phyloP scores from a whole-genome alignment of 2,888 invertebrate genomes.

The Erebia epiphron region DNA sequence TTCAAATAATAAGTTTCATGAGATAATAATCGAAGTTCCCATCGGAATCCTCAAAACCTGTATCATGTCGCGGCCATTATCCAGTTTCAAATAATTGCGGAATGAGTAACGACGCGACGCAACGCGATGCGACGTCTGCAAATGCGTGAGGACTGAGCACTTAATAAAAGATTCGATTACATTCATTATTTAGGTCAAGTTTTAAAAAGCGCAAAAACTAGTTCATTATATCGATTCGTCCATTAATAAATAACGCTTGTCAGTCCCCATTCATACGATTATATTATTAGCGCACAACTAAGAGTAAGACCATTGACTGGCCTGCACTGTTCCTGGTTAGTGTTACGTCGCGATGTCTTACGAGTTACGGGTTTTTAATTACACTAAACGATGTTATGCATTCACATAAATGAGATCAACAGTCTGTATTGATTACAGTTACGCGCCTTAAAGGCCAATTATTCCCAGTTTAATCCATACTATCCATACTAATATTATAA shows the following conservation, averaged over 20 bases:
- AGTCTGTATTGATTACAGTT: background rate
- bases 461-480: background rate
- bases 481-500: too few species aligned
- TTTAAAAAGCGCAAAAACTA: background rate
- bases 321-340: background rate
- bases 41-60: too few species aligned
- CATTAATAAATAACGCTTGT: background rate
- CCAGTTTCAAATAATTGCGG: too few species aligned
- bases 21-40: too few species aligned
- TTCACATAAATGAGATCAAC: background rate
- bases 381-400: constrained; percentile 5
- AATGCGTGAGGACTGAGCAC: too few species aligned
- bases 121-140: too few species aligned
- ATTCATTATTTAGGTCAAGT: too few species aligned
- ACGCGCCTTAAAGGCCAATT: background rate
- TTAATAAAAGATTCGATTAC: too few species aligned
- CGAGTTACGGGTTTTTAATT: background rate
- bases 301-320: background rate
- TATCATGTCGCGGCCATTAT: too few species aligned
- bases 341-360: constrained; percentile 4
- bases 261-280: background rate
- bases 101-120: too few species aligned
- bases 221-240: background rate
- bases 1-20: too few species aligned
- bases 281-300: background rate